A percentile compares a stretch with the other conserved stretches of the same genome.
These are phyloP conservation scores for Campylorhamphus procurvoides DNA, from an alignment of 2,113 vertebrate species.

Conservation along the genomic window DNA sequence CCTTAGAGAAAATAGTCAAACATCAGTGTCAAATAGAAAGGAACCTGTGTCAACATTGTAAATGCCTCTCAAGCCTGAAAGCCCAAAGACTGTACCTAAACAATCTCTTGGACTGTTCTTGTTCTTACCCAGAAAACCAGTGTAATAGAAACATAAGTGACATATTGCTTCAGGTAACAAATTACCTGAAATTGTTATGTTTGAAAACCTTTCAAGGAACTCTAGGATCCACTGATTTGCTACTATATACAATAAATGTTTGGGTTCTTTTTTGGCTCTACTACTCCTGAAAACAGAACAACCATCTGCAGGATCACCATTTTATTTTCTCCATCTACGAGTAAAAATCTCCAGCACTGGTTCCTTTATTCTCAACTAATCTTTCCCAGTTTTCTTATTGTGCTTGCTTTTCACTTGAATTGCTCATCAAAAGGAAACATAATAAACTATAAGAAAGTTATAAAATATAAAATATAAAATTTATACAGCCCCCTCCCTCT, in stretches of 20 bases:
- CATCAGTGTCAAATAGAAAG: neutral
- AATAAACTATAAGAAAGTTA: neutral
- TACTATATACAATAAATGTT: neutral
- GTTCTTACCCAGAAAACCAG: neutral
- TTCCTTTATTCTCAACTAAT: neutral
- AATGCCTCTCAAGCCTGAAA: neutral
- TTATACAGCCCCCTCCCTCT: neutral
- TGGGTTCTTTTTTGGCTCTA: neutral
- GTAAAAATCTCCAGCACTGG: neutral
- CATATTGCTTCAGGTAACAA: neutral
- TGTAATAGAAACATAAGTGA: neutral
- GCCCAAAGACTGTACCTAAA: neutral
- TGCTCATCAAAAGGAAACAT: neutral
- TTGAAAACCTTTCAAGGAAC: neutral
- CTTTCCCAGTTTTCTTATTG: neutral
- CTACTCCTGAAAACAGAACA: neutral
- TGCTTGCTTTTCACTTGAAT: neutral
- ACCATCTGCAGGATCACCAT: neutral
- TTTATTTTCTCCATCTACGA: neutral
- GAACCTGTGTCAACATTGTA: neutral
- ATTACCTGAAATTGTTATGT: neutral
- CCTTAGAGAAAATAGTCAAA: neutral
- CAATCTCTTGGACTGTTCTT: neutral
- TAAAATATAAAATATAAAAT: neutral
- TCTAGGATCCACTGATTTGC: neutral